Conservation (phyloP, 2,888 invertebrate species). For the Drosophila kuntzei region DNA sequence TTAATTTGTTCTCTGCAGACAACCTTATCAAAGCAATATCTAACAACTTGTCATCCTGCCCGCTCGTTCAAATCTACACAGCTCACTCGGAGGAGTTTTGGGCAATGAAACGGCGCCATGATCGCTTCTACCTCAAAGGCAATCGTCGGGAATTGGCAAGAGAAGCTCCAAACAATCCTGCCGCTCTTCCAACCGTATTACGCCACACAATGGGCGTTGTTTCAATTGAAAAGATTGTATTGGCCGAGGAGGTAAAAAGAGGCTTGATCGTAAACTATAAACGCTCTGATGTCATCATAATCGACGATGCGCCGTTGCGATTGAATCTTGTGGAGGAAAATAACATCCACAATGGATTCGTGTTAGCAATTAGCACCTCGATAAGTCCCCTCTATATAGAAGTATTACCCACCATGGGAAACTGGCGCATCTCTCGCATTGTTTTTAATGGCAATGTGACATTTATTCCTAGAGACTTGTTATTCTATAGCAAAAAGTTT, state of each 20-base stretch:
- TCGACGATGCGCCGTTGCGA: background rate
- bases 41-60: slow-evolving; percentile 31
- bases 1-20: slow-evolving; percentile 24
- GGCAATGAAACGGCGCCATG: slow-evolving; percentile 29
- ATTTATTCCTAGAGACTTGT: slow-evolving; percentile 27
- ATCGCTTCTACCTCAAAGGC: background rate
- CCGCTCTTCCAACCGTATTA: slow-evolving; percentile 19
- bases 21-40: slow-evolving; percentile 38
- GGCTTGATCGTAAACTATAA: background rate
- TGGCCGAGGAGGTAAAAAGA: slow-evolving; percentile 18
- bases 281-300: slow-evolving; percentile 5
- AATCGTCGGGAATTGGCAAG: slow-evolving; percentile 1
- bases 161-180: background rate
- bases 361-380: background rate
- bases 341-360: slow-evolving; percentile 14
- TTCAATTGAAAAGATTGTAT: slow-evolving; percentile 20
- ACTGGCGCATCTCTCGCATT: slow-evolving; percentile 40
- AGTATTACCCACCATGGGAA: slow-evolving; percentile 19
- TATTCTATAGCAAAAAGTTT: slow-evolving; percentile 30
- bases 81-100: slow-evolving; percentile 38
- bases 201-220: slow-evolving; percentile 28
- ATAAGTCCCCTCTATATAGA: slow-evolving; percentile 15
- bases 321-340: background rate
- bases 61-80: slow-evolving; percentile 61
- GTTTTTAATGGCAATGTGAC: background rate